Percentiles rank a stretch among this genome's conserved stretches.
phyloP scores from a whole-genome alignment of 1,140 invertebrate species.

The Meteorus sp. region DNA sequence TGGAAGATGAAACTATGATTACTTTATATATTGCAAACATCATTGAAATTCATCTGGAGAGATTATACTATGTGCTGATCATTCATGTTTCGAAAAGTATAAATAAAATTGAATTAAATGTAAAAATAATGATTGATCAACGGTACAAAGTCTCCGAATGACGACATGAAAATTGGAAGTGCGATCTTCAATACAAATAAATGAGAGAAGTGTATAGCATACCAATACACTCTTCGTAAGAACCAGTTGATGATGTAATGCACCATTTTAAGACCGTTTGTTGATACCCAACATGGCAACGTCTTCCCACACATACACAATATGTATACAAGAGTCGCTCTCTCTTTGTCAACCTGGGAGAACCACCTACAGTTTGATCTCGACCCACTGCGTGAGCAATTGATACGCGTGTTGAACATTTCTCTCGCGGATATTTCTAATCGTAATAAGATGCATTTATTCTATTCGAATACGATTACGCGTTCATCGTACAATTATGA shows the following conservation, averaged over 20 bases:
- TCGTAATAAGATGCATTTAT: conserved; percentile 47
- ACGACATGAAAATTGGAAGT: background rate
- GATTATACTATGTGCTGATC: no score
- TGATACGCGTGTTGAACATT: background rate
- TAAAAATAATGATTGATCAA: background rate
- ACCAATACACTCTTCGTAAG: conserved; percentile 26
- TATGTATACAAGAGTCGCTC: conserved; percentile 10
- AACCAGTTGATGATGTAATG: conserved; percentile 58
- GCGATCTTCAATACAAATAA: conserved; percentile 23
- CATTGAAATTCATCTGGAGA: no score
- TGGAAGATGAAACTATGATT: background rate
- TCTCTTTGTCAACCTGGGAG: conserved; percentile 23
- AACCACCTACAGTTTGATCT: conserved; percentile 31
- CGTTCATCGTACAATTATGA: conserved; percentile 28
- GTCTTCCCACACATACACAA: conserved; percentile 36
- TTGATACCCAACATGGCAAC: conserved; percentile 47
- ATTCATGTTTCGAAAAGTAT: no score
- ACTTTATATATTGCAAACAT: background rate
- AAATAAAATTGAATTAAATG: background rate
- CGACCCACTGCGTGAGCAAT: conserved; percentile 27
- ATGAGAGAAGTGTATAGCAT: conserved; percentile 18
- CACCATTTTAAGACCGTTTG: conserved; percentile 45
- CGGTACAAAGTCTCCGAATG: background rate
- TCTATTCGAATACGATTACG: conserved; percentile 38
- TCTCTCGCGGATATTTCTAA: conserved; percentile 7